These are phyloP conservation scores for Brachionus rotundiformis DNA, from an alignment of 1,140 invertebrate genomes.

Conservation along the genomic window DNA sequence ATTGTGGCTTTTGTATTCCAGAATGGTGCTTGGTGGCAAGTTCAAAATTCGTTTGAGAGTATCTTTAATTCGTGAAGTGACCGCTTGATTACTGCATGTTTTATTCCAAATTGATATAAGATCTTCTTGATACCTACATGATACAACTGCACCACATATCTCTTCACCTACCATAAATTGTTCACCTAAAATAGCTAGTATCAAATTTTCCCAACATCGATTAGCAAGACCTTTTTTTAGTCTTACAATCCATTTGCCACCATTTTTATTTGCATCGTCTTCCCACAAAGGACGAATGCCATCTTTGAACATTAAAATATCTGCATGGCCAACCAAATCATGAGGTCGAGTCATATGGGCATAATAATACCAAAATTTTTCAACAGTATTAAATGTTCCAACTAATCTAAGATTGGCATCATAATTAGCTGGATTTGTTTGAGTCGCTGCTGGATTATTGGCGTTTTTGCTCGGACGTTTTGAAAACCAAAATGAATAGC, in stretches of 20 bases:
- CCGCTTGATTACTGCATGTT: conserved; percentile 81
- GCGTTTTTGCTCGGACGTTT: conserved; percentile 39
- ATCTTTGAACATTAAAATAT: conserved; percentile 96
- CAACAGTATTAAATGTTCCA: conserved; percentile 52
- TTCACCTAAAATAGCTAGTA: conserved; percentile 88
- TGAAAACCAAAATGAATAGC: conserved; percentile 51
- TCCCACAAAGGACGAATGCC: conserved; percentile 99
- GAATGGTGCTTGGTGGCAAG: conserved; percentile 82
- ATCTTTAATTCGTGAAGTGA: conserved; percentile 86
- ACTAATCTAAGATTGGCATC: conserved; percentile 49
- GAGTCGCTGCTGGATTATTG: neutral
- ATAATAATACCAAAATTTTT: conserved; percentile 50
- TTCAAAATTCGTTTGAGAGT: conserved; percentile 88
- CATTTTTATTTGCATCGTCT: conserved; percentile 88
- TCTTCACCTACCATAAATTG: conserved; percentile 98
- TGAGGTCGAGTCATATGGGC: conserved; percentile 54
- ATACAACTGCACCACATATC: conserved; percentile 95
- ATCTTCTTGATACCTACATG: conserved; percentile 92
- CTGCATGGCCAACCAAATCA: conserved; percentile 82
- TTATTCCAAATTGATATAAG: conserved; percentile 97
- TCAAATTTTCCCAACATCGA: conserved; percentile 95
- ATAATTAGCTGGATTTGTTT: conserved; percentile 27
- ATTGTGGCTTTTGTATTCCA: conserved; percentile 72
- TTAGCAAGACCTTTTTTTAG: conserved; percentile 90
- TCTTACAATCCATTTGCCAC: conserved; percentile 94